Conservation (phyloP, 2,113 vertebrate genomes). For the Oenanthe melanoleuca region DNA sequence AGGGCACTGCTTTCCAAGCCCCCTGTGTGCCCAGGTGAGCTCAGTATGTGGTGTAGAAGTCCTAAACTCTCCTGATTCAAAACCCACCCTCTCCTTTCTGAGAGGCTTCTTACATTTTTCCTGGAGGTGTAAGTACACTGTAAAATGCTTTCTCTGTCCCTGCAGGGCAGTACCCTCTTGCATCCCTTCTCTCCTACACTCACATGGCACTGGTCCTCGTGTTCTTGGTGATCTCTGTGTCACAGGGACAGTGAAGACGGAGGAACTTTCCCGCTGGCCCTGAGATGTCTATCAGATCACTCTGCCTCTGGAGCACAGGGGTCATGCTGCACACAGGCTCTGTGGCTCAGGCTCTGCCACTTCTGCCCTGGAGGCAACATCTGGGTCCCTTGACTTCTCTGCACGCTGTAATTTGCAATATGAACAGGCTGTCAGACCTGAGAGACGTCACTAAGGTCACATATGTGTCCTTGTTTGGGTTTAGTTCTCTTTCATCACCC, state of each 20-base stretch:
- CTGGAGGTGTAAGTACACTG: not conserved
- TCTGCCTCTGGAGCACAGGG: not conserved
- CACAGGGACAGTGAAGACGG: rapidly evolving
- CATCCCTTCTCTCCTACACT: not conserved
- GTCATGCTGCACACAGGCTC: not conserved
- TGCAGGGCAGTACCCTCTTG: not conserved
- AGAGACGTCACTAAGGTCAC: not conserved
- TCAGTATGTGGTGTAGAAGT: not conserved
- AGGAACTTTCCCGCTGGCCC: not conserved
- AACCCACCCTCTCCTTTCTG: not conserved
- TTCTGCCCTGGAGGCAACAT: not conserved
- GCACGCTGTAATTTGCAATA: not conserved
- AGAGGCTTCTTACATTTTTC: not conserved
- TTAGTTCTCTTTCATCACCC: not conserved
- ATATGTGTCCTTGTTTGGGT: not conserved
- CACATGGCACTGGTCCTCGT: rapidly evolving
- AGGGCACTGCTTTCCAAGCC: not conserved
- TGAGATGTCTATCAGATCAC: not conserved
- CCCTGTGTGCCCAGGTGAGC: not conserved
- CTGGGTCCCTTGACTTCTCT: not conserved
- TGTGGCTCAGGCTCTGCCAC: not conserved
- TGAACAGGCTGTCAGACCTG: not conserved
- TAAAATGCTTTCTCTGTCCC: not conserved
- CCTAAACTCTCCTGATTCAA: not conserved
- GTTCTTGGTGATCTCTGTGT: not conserved